Conservation (phyloP, 2,113 vertebrate genomes). For the Perccottus glenii region DNA sequence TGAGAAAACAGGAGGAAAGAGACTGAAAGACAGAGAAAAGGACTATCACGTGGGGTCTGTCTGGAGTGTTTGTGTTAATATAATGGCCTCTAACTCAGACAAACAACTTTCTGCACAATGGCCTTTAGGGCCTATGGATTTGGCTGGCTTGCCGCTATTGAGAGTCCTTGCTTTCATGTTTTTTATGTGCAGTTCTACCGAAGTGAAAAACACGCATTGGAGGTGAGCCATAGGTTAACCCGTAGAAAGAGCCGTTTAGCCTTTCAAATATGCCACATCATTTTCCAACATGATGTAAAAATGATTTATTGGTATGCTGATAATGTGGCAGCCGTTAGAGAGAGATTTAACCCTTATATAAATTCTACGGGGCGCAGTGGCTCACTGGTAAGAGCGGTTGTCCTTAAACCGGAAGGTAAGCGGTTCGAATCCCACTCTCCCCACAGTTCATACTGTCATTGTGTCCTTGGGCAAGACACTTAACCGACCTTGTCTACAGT, state of each 20-base stretch:
- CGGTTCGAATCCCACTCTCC: no score
- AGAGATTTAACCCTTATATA: no score
- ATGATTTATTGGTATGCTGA: no score
- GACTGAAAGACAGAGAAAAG: slow-evolving; percentile 13
- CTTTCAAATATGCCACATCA: no score
- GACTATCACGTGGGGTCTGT: not conserved
- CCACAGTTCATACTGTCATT: no score
- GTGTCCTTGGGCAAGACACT: no score
- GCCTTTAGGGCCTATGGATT: slow-evolving; percentile 3
- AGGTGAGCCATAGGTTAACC: slow-evolving; percentile 43
- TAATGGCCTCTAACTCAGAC: slow-evolving; percentile 15
- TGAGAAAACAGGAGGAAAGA: slow-evolving; percentile 30
- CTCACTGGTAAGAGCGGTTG: no score
- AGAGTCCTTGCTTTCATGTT: slow-evolving; percentile 27
- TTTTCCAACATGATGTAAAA: no score
- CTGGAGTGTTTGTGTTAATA: slow-evolving; percentile 21
- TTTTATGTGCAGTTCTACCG: slow-evolving; percentile 41
- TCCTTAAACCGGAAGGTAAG: no score
- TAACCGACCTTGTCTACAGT: no score
- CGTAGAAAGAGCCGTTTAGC: slow-evolving; percentile 24
- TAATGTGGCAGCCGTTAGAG: no score
- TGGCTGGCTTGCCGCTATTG: slow-evolving; percentile 13
- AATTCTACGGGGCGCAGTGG: no score
- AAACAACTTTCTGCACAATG: slow-evolving; percentile 16
- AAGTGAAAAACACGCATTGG: slow-evolving; percentile 53